Base-by-base conservation (phyloP, 2,888 invertebrate genomes). In the Melinaea menophilus region DNA sequence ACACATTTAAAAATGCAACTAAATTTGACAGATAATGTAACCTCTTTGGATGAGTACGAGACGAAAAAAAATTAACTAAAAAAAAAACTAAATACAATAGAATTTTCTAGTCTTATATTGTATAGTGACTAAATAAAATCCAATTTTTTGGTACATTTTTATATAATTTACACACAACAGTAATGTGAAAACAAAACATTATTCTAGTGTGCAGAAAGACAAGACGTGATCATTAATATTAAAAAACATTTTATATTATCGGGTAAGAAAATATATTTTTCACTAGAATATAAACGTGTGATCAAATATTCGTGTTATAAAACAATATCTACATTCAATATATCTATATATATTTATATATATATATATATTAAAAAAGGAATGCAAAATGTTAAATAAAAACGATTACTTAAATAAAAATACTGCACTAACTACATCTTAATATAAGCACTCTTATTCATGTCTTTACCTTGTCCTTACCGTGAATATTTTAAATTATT, bases 401-500 rank as follows among this genome's bases (percentile, higher is more conserved):
- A 51, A 31, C 31, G 51, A 9, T 51, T 51, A 5, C 61, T 55
- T 46, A 59, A 63, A 56, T 64, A 59, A 56, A 59, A 69, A 69
- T 69, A 71, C 68, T 71, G 68, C 61, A 66, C 61, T 13, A 63
- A 54, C 58, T 62, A 59, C 51, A 51, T 31, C 51, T 51, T 31
- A 31, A 41, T 12, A 45, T 66, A 58, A 55, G 60, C 47, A 55
- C 62, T 45, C 61, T 37, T 62, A 54, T 47, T 56, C 58, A 65
- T 67, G 67, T 67, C 67, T 67, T 67, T 60, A 63, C 37, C 61
- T 58, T 62, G 59, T 64, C 54, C n/a, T n/a, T 35, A 58, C 7
- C 37, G 2, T n/a, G 51, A 11, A 51, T 51, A 7, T 7, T 51
- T 2, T 9, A 41, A 41, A 41, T 41, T 41, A 41, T 5, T 41